Percentiles rank a stretch among this genome's conserved stretches.
phyloP scores from a whole-genome alignment of 2,888 invertebrate species.

The Phrixothrix hirtus region DNA sequence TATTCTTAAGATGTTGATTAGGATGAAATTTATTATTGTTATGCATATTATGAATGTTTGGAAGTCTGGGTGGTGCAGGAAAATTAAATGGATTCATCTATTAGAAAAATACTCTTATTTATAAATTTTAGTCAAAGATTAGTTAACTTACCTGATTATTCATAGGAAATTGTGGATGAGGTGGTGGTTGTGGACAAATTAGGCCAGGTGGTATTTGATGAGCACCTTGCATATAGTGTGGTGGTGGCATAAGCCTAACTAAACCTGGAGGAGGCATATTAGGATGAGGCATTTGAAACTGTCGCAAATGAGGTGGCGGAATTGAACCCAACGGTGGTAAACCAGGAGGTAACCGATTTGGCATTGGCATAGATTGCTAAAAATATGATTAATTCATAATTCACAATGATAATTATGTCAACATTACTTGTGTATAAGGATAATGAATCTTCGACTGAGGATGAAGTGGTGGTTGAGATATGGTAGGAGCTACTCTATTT shows the following conservation, averaged over 20 bases:
- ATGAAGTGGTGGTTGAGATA: slow-evolving; percentile 10
- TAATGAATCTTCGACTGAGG: slow-evolving; percentile 9
- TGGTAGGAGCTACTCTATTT: slow-evolving; percentile 14
- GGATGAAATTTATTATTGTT: slow-evolving; percentile 34
- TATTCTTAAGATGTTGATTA: slow-evolving; percentile 38
- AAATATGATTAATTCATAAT: neutral
- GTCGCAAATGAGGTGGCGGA: slow-evolving; percentile 50
- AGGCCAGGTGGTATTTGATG: slow-evolving; percentile 34
- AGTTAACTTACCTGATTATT: too few species aligned
- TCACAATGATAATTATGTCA: neutral
- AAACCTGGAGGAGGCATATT: slow-evolving; percentile 46
- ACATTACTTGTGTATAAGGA: slow-evolving; percentile 12
- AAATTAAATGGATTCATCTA: slow-evolving; percentile 42
- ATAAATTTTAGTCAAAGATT: too few species aligned
- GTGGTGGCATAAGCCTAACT: slow-evolving; percentile 38
- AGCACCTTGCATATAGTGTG: slow-evolving; percentile 35
- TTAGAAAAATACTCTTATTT: slow-evolving; percentile 11
- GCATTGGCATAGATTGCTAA: slow-evolving; percentile 20
- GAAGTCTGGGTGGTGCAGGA: slow-evolving; percentile 49
- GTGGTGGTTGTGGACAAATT: slow-evolving; percentile 37
- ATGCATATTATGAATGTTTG: slow-evolving; percentile 23
- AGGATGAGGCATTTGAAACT: slow-evolving; percentile 36
- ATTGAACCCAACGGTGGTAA: slow-evolving; percentile 44
- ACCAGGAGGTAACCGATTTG: slow-evolving; percentile 41
- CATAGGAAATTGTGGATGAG: slow-evolving; percentile 36